Evolutionary conservation across 2,888 invertebrate genomes (phyloP).

Genomic region (Myopa testacea): DNA sequence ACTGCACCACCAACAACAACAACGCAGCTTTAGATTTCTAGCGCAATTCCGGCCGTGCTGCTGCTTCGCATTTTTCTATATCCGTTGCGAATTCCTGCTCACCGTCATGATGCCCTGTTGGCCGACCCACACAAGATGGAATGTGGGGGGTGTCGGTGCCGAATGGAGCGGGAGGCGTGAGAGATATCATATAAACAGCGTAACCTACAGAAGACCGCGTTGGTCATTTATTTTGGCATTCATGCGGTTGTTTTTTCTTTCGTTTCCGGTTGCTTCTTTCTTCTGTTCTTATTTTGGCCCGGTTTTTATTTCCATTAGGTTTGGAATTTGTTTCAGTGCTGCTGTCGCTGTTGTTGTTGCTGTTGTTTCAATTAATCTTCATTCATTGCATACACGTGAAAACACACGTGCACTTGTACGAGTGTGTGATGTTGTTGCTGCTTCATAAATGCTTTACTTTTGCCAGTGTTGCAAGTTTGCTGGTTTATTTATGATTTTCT

Average conservation of each 20-base stretch:
- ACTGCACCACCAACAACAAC: background rate
- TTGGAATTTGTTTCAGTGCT: conserved; percentile 24
- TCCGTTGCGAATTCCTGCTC: conserved; percentile 20
- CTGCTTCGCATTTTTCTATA: conserved; percentile 33
- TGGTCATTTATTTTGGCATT: conserved; percentile 37
- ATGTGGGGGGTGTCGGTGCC: background rate
- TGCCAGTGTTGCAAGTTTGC: conserved; percentile 6
- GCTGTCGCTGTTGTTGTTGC: conserved; percentile 18
- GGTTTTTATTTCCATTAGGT: conserved; percentile 24
- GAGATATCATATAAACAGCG: background rate
- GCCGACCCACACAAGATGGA: too few species aligned
- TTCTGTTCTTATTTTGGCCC: background rate
- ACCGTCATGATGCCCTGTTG: background rate
- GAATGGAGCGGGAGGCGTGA: background rate
- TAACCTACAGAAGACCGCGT: background rate
- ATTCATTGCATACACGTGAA: conserved; percentile 26
- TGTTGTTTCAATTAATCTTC: conserved; percentile 34
- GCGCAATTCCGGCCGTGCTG: conserved; percentile 25
- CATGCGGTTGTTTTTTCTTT: conserved; percentile 20
- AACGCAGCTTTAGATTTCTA: conserved; percentile 16
- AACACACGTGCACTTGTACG: conserved; percentile 1
- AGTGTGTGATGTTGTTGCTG: background rate
- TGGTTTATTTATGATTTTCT: conserved; percentile 17
- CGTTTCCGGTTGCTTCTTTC: conserved; percentile 16
- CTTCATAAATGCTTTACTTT: conserved; percentile 6